Evolutionary conservation across 2,797 vertebrate genomes (phyloP), one percentile per base, ranked within the genome.

Genomic region (Oreortyx pictus): DNA sequence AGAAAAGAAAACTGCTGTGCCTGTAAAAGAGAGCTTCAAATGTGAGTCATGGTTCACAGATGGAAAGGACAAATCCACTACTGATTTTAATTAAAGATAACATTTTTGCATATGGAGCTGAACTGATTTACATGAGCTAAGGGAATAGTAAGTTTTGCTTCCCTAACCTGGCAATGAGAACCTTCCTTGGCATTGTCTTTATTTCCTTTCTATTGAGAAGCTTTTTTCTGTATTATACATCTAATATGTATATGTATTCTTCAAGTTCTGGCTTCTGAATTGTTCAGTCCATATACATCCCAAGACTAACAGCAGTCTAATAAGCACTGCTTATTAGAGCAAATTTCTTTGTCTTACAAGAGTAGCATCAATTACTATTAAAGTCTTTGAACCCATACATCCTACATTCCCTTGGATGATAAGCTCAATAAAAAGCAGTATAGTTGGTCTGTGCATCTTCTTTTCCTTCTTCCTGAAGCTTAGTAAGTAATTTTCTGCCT

Each of bases 381-480:
- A 85, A 81, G 81, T 73, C 76, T 85, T 72, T 60, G 49, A 82
- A 78, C 88, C 77, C 39, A 93, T 78, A 24, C 60, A 90, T 72
- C 49, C 62, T 47, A 41, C 11, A 13, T 33, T 93, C 62, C 76
- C 66, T 23, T 59, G 61, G 82, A 56, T 68, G 23, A 68, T 39
- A 65, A 57, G 31, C 74, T 79, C 25, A 65, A 50, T 54, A 77
- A 73, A 73, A 70, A 80, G 79, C 66, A 68, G 43, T 49, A 70
- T 37, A 76, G 37, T 19, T 61, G 49, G 44, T 39, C 8, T 72
- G 33, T 46, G 39, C 54, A 14, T 75, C 73, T 78, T 49, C 27
- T 54, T 72, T 81, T 75, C 54, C 39, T 25, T 18, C 16, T 70
- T 78, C 57, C 37, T 75, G 75, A 46, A 52, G 37, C 25, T 47